Conservation (phyloP, 2,113 vertebrate species). For the Taurulus bubalis region DNA sequence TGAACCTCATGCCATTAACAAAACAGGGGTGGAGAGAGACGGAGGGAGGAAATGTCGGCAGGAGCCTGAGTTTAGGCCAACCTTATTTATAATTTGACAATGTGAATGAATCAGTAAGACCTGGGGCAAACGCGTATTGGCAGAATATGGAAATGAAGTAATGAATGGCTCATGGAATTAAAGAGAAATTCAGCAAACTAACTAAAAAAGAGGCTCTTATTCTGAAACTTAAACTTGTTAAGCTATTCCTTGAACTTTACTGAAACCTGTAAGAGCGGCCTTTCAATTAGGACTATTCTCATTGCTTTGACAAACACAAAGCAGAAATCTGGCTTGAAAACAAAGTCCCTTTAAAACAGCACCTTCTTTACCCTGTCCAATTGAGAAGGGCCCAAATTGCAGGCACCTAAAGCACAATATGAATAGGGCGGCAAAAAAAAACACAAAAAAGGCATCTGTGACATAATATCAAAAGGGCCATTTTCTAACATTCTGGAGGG, state of each 20-base stretch:
- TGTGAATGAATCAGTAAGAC: conserved; percentile 37
- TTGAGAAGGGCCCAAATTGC: conserved; percentile 37
- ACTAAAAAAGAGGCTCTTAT: neutral
- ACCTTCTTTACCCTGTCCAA: conserved; percentile 9
- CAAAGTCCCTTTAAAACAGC: conserved; percentile 24
- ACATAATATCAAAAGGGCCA: conserved; percentile 67
- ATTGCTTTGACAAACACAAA: conserved; percentile 17
- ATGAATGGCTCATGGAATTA: conserved; percentile 8
- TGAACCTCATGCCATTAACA: conserved; percentile 74
- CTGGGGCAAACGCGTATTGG: conserved; percentile 5
- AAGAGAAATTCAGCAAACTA: conserved; percentile 7
- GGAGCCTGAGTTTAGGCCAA: conserved; percentile 42
- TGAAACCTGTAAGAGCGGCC: neutral
- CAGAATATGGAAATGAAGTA: conserved; percentile 29
- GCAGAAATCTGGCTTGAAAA: conserved; percentile 15
- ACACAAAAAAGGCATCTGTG: conserved; percentile 74
- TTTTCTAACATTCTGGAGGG: conserved; percentile 59
- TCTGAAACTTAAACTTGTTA: neutral
- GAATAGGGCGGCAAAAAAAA: conserved; percentile 37
- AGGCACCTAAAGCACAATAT: conserved; percentile 54
- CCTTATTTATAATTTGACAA: conserved; percentile 36
- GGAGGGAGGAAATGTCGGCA: conserved; percentile 58
- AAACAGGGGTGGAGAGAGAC: conserved; percentile 70
- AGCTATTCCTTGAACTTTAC: conserved; percentile 10
- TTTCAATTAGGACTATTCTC: conserved; percentile 11